A percentile compares a stretch with the other conserved stretches of the same genome.
Evolutionary conservation across 2,113 vertebrate genomes (phyloP).

Genomic region (Myiozetetes cayanensis): DNA sequence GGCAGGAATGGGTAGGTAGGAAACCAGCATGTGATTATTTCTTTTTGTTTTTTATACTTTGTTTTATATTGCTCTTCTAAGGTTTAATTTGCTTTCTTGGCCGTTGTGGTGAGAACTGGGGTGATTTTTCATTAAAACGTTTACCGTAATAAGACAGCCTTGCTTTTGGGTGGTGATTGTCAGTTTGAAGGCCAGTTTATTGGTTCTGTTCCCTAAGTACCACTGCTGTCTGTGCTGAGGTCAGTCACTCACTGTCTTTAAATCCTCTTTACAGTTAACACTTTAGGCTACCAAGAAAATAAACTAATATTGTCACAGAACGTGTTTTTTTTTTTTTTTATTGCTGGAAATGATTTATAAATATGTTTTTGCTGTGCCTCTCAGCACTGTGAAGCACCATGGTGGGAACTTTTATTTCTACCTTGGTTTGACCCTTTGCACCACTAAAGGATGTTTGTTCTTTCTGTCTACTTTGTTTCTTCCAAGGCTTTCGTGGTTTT

Average conservation of each 20-base stretch:
- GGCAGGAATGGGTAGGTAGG: not conserved
- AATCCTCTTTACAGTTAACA: not conserved
- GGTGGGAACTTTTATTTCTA: not conserved
- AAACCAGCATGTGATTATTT: not conserved
- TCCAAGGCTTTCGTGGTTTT: not conserved
- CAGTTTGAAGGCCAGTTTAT: not conserved
- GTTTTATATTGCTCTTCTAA: not conserved
- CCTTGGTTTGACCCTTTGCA: not conserved
- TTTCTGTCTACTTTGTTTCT: not conserved
- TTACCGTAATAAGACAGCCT: not conserved
- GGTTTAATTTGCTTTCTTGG: not conserved
- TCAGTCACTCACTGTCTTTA: not conserved
- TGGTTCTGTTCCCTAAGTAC: not conserved
- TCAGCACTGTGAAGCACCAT: not conserved
- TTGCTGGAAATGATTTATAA: not conserved
- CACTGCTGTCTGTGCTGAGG: not conserved
- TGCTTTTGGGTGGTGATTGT: not conserved
- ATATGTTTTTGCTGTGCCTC: fast-evolving
- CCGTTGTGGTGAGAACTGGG: not conserved
- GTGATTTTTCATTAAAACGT: not conserved
- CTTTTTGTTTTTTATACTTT: not conserved
- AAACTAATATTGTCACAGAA: not conserved
- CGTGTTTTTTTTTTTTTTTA: not conserved
- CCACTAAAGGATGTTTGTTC: not conserved
- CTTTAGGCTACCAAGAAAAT: not conserved